A percentile compares a stretch with the other conserved stretches of the same genome.
Evolutionary conservation across 1,140 invertebrate species (phyloP).

Genomic region (Trichonephila clavata): DNA sequence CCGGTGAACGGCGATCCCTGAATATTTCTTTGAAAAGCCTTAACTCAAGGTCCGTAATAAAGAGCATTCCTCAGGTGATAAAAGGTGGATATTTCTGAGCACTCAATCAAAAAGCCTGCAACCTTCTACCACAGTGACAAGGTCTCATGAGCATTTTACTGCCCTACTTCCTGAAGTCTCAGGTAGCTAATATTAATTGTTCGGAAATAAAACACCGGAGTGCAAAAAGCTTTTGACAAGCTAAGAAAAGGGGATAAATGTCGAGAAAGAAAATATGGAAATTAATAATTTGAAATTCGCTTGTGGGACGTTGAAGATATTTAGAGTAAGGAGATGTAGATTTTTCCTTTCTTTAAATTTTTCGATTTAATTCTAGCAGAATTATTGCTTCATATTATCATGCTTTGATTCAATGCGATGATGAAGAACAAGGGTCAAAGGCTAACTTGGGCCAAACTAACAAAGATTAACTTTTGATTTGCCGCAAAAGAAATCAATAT

Average conservation of each 20-base stretch:
- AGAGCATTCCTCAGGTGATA: conserved; percentile 26
- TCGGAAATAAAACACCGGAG: neutral
- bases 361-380: neutral
- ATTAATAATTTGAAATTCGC: neutral
- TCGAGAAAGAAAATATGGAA: neutral
- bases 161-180: neutral
- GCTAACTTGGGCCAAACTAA: too few species aligned
- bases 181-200: neutral
- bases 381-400: neutral
- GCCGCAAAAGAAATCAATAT: too few species aligned
- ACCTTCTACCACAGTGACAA: neutral
- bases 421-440: too few species aligned
- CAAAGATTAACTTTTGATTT: too few species aligned
- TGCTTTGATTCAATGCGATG: too few species aligned
- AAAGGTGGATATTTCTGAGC: conserved; percentile 21
- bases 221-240: neutral
- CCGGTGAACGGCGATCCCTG: neutral
- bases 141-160: neutral
- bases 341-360: neutral
- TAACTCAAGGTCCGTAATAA: neutral
- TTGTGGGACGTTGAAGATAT: neutral
- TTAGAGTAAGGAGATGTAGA: neutral
- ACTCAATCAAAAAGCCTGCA: conserved; percentile 10
- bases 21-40: neutral
- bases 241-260: neutral